Conservation (phyloP, 2,113 vertebrate genomes). For the Mormyrus lacerda region DNA sequence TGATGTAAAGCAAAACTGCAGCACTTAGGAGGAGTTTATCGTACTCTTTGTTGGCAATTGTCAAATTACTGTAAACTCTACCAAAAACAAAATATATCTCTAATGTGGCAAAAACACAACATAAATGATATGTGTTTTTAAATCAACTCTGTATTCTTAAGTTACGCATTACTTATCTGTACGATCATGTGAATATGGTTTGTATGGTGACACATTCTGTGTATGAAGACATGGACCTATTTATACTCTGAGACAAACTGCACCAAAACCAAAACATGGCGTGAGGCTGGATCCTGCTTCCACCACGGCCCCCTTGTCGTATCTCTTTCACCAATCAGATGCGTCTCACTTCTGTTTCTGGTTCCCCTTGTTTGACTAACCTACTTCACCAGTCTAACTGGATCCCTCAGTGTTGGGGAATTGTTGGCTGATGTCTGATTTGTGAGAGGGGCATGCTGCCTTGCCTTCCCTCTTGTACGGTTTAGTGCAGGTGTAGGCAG, state of each 20-base stretch:
- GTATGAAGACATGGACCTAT: background rate
- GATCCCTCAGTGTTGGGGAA: background rate
- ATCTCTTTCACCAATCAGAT: background rate
- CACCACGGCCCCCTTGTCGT: background rate
- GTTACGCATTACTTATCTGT: background rate
- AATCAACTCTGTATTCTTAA: background rate
- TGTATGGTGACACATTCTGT: background rate
- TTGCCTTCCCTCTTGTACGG: background rate
- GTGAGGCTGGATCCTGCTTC: background rate
- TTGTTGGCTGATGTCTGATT: background rate
- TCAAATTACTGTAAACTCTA: background rate
- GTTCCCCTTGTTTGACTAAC: background rate
- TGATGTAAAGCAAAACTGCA: background rate
- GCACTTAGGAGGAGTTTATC: background rate
- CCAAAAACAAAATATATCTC: background rate
- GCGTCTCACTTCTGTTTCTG: background rate
- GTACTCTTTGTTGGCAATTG: background rate
- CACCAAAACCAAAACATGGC: background rate
- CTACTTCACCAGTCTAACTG: background rate
- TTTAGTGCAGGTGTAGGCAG: background rate
- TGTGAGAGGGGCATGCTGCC: background rate
- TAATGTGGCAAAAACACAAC: background rate
- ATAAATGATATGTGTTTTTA: background rate
- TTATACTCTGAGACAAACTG: background rate
- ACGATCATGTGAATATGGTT: background rate